These are phyloP conservation scores for Caiman crocodilus DNA, from an alignment of 2,797 vertebrate species.

Conservation along the genomic window DNA sequence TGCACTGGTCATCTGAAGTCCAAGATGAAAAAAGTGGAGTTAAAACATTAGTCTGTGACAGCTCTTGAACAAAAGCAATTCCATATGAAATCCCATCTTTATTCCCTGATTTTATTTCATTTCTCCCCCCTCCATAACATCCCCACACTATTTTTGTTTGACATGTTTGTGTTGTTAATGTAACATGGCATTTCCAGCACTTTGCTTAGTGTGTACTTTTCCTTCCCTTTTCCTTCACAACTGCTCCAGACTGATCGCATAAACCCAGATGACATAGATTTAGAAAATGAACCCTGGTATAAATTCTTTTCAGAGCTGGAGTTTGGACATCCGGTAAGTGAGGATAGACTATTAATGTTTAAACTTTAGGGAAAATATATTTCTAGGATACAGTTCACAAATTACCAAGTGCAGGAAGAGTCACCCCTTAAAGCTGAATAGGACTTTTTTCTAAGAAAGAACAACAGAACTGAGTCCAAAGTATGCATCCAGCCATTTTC, in stretches of 20 bases:
- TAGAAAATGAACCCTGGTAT: conserved; percentile 99
- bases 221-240: conserved; percentile 85
- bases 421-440: neutral
- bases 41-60: conserved; percentile 31
- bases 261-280: conserved; percentile 98
- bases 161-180: conserved; percentile 50
- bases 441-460: neutral
- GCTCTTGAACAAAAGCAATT: conserved; percentile 38
- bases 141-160: conserved; percentile 19
- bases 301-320: conserved; percentile 99
- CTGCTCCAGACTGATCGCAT: conserved; percentile 92
- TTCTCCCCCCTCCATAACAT: conserved; percentile 15
- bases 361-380: conserved; percentile 63
- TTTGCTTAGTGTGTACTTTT: conserved; percentile 83
- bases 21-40: conserved; percentile 14
- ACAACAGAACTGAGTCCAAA: neutral
- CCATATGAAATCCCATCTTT: conserved; percentile 37
- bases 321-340: conserved; percentile 99
- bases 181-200: conserved; percentile 75
- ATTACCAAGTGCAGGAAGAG: neutral
- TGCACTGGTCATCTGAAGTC: neutral
- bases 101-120: conserved; percentile 55
- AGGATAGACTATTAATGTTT: conserved; percentile 79
- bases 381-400: conserved; percentile 48
- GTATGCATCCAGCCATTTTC: neutral